A percentile compares a stretch with the other conserved stretches of the same genome.
Conservation (phyloP, 2,888 invertebrate genomes). For the Protonemura montana region DNA sequence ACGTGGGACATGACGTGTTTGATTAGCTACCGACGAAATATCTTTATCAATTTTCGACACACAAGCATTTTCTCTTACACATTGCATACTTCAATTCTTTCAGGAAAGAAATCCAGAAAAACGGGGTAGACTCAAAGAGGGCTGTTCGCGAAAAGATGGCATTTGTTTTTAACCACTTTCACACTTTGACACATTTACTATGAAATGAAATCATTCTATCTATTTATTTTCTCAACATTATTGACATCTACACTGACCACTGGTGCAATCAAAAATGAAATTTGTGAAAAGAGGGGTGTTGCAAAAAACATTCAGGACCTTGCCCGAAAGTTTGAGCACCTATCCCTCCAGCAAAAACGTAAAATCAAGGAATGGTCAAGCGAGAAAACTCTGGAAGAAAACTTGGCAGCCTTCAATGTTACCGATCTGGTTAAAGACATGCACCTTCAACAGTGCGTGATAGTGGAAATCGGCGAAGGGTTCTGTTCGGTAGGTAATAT, state of each 20-base stretch:
- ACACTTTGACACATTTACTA: background rate
- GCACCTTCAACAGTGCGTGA: conserved; percentile 60
- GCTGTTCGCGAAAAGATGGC: background rate
- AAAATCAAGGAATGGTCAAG: background rate
- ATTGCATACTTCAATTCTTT: no score
- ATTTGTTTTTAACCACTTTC: background rate
- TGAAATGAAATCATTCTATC: background rate
- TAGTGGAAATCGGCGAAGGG: conserved; percentile 61
- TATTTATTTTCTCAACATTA: background rate
- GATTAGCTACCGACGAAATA: no score
- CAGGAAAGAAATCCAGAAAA: background rate
- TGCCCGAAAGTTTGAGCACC: background rate
- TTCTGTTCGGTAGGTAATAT: conserved; percentile 58
- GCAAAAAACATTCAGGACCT: background rate
- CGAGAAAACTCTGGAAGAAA: background rate
- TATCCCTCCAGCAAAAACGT: background rate
- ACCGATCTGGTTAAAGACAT: conserved; percentile 57
- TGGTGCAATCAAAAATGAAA: background rate
- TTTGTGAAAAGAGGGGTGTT: background rate
- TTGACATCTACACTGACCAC: background rate
- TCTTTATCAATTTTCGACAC: no score
- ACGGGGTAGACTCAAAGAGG: background rate
- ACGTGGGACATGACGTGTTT: no score
- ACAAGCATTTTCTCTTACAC: no score
- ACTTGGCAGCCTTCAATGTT: conserved; percentile 55